Evolutionary conservation across 2,888 invertebrate species (phyloP).

Genomic region (Branchellion lobata): DNA sequence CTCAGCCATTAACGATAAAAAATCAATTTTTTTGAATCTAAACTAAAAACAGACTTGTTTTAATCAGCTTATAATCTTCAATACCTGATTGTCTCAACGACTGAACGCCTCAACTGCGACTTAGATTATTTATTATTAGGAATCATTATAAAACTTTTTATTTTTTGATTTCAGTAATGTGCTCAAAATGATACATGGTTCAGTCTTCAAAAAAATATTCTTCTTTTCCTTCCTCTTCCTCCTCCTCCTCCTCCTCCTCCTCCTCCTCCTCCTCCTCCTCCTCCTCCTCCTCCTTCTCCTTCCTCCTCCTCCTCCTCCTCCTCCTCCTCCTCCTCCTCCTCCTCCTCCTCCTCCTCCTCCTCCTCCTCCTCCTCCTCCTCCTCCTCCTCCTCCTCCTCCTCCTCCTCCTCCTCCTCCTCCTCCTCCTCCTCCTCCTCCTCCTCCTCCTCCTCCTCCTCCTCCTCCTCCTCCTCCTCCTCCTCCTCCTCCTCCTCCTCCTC

Average conservation of each 20-base stretch:
- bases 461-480: slow-evolving; percentile 49
- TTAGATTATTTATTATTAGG: too few relatives aligned
- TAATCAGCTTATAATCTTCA: too few relatives aligned
- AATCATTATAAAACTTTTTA: too few relatives aligned
- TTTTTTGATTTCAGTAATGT: too few relatives aligned
- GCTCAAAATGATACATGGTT: too few relatives aligned
- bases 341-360: neutral
- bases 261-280: slow-evolving; percentile 8
- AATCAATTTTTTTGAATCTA: too few relatives aligned
- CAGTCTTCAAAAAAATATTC: too few relatives aligned
- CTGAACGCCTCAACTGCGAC: too few relatives aligned
- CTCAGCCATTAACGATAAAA: too few relatives aligned
- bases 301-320: slow-evolving; percentile 3
- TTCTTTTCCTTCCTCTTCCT: slow-evolving; percentile 9
- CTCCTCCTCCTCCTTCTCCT: neutral
- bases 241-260: neutral
- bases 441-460: neutral
- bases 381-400: slow-evolving; percentile 50
- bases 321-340: slow-evolving; percentile 11
- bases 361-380: slow-evolving; percentile 47
- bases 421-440: slow-evolving; percentile 49
- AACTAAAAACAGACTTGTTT: too few relatives aligned
- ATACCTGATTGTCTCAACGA: too few relatives aligned
- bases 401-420: neutral
- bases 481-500: neutral